Conservation (phyloP, 1,140 invertebrate species). For the Acyrthosiphon pisum region DNA sequence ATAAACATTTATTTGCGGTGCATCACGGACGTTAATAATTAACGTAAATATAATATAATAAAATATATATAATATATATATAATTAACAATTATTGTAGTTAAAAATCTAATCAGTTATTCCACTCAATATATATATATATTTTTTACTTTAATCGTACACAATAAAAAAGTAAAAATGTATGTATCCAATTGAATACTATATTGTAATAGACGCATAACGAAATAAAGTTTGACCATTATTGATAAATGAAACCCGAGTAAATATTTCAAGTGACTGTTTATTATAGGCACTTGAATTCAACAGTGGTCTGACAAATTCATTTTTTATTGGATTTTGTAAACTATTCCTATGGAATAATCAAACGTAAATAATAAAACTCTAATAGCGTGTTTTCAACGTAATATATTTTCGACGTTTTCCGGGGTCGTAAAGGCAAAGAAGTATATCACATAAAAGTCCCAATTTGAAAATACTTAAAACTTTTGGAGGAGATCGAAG, state of each 20-base stretch:
- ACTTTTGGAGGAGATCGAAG: slow-evolving; percentile 17
- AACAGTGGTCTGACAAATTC: not conserved
- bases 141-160: not conserved
- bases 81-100: too few relatives aligned
- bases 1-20: not conserved
- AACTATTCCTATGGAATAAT: not conserved
- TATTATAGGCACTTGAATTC: not conserved
- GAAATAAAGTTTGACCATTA: not conserved
- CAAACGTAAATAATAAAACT: slow-evolving; percentile 1
- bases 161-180: not conserved
- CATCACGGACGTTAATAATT: not conserved
- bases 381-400: not conserved
- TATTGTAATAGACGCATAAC: not conserved
- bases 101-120: not conserved
- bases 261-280: not conserved
- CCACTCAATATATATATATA: not conserved
- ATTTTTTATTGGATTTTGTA: slow-evolving; percentile 18
- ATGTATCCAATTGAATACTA: not conserved
- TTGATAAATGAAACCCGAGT: not conserved
- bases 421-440: not conserved
- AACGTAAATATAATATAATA: too few relatives aligned
- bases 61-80: too few relatives aligned
- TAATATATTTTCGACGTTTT: not conserved
- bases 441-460: not conserved
- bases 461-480: not conserved